Evolutionary conservation across 2,888 invertebrate species (phyloP), one percentile per base, ranked within the genome.

Genomic region (Ecliptopera silaceata): DNA sequence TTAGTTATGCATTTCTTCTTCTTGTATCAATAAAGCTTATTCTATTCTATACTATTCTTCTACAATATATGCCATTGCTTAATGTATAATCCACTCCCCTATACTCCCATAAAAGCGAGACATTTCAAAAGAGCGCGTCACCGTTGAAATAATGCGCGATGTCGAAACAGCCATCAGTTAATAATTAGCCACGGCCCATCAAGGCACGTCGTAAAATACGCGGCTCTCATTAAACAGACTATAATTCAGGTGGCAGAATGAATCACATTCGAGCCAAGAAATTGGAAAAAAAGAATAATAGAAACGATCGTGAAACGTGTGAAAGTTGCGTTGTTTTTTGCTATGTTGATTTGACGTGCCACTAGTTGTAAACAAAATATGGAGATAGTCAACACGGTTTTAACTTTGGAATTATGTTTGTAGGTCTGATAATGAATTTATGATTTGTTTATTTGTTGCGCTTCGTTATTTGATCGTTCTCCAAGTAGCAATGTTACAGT

Each of bases 161-260:
- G 69, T 64, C 60, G 65, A 66, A 75, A 69, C 65, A 67, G 69
- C 71, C 72, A 72, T 72, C 60, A 66, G 42, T 66, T 64, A 68
- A 73, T 73, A 75, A 78, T 84, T 84, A 82, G 82, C 80, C 80
- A 81, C 67, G 68, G 68, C 38, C 72, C 78, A 80, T 84, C 83
- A 83, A 69, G 71, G 65, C 59, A 62, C 71, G 74, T 77, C 79
- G 78, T 83, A 80, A 80, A 83, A 74, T 75, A 76, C 73, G 62
- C 73, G 45, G 66, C 74, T 72, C 72, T 74, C 76, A 79, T 59
- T 54, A 59, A 55, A 73, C 73, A 71, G 63, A 72, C 74, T 79
- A 83, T 77, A 79, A 80, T 80, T 83, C 81, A 84, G 82, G 80
- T 85, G 82, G 80, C 76, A 63, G 69, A 69, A 70, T 85, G 83